phyloP scores from a whole-genome alignment of 2,888 invertebrate species.

The Deroplatys truncata region DNA sequence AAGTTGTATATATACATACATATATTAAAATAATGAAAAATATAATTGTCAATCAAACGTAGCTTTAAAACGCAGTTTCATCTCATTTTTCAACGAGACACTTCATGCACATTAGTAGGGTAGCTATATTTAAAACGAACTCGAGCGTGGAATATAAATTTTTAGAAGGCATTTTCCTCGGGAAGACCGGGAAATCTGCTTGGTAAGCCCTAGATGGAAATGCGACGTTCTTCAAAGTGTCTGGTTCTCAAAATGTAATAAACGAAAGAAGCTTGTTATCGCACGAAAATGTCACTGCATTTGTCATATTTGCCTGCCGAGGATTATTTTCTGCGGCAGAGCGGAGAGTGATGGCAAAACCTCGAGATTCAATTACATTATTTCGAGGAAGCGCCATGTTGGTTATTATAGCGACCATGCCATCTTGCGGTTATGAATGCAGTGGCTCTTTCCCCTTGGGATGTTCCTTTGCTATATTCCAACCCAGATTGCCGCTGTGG shows the following conservation, averaged over 20 bases:
- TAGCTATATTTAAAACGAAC: no score
- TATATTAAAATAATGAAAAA: no score
- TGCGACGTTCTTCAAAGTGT: not conserved
- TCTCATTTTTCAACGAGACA: no score
- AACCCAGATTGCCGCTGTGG: no score
- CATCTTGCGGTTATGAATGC: not conserved
- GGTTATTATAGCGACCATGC: not conserved
- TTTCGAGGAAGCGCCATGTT: not conserved
- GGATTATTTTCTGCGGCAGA: not conserved
- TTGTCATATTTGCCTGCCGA: not conserved
- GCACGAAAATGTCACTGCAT: not conserved
- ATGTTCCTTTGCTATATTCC: no score
- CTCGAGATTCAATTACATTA: not conserved
- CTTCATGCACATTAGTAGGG: no score
- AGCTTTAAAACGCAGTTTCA: no score
- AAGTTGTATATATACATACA: no score
- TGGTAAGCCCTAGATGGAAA: not conserved
- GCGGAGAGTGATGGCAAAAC: not conserved
- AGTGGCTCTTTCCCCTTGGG: not conserved
- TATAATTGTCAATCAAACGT: no score
- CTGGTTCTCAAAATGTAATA: not conserved
- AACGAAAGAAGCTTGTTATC: not conserved
- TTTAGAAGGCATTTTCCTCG: no score
- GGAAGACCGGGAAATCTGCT: no score
- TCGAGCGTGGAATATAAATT: no score